phyloP scores from a whole-genome alignment of 2,113 vertebrate genomes.

The Odontophorus gujanensis region DNA sequence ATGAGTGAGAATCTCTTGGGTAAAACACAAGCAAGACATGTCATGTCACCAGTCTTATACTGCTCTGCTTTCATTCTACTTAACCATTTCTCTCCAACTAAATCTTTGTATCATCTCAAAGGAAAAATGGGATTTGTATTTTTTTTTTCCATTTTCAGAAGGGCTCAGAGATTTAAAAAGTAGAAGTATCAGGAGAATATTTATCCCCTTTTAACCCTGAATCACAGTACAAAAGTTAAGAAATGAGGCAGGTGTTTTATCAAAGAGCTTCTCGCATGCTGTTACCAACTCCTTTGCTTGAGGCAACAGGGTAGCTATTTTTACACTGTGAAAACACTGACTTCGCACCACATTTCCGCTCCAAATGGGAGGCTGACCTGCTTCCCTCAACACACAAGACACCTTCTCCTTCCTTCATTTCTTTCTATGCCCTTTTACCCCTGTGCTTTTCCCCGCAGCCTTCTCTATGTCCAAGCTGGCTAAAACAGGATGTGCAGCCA shows the following conservation, averaged over 20 bases:
- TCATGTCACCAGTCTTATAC: neutral
- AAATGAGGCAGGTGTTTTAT: neutral
- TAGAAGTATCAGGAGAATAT: neutral
- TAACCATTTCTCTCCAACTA: neutral
- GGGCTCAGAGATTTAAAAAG: neutral
- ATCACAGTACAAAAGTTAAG: neutral
- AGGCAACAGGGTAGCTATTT: neutral
- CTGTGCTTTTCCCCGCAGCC: neutral
- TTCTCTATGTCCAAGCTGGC: neutral
- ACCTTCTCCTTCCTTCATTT: neutral
- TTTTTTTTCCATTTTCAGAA: conserved; percentile 17
- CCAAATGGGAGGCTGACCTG: neutral
- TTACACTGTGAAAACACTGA: neutral
- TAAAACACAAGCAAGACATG: neutral
- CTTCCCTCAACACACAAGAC: neutral
- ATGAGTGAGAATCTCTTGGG: neutral
- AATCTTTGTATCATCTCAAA: neutral
- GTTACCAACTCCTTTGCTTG: neutral
- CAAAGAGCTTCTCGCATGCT: neutral
- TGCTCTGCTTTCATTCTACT: neutral
- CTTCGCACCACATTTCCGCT: neutral
- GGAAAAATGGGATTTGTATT: neutral
- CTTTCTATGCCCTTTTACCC: neutral
- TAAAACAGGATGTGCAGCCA: neutral
- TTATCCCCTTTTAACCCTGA: neutral